A percentile compares a stretch with the other conserved stretches of the same genome.
Evolutionary conservation across 2,113 vertebrate species (phyloP).

Genomic region (Gobius niger): DNA sequence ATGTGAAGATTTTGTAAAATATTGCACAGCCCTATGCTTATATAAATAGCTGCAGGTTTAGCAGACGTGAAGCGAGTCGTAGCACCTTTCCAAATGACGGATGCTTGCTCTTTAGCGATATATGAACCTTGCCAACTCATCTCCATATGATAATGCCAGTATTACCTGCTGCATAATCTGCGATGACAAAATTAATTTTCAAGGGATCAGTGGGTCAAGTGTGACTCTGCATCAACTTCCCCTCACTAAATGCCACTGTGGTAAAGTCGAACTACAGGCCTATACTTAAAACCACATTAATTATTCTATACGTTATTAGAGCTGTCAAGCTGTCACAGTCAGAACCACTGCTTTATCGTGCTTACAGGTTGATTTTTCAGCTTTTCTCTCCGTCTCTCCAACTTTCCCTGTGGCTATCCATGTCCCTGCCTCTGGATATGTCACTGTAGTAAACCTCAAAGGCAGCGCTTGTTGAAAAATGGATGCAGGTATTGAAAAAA

Average conservation of each 20-base stretch:
- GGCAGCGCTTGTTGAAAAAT: conserved; percentile 32
- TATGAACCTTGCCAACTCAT: conserved; percentile 12
- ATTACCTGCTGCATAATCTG: conserved; percentile 9
- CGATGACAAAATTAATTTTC: conserved; percentile 19
- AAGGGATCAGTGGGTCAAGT: not conserved
- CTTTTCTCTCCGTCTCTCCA: conserved; percentile 22
- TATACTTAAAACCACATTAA: not conserved
- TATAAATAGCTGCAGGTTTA: no score
- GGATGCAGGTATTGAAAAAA: not conserved
- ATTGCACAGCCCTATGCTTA: no score
- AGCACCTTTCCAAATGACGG: not conserved
- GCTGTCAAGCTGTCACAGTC: not conserved
- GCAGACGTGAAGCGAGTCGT: not conserved
- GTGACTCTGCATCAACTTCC: conserved; percentile 18
- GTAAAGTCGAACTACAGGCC: not conserved
- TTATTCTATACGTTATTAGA: not conserved
- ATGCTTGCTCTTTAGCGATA: conserved; percentile 5
- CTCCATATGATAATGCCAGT: conserved; percentile 10
- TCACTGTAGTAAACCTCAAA: conserved; percentile 40
- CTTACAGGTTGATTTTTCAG: not conserved
- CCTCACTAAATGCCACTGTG: not conserved
- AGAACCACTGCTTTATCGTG: not conserved
- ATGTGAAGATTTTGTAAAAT: no score
- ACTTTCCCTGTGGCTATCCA: conserved; percentile 42
- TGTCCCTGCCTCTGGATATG: conserved; percentile 49